A percentile compares a stretch with the other conserved stretches of the same genome.
phyloP scores from a whole-genome alignment of 2,888 invertebrate genomes.

The Scaptomyza parva region DNA sequence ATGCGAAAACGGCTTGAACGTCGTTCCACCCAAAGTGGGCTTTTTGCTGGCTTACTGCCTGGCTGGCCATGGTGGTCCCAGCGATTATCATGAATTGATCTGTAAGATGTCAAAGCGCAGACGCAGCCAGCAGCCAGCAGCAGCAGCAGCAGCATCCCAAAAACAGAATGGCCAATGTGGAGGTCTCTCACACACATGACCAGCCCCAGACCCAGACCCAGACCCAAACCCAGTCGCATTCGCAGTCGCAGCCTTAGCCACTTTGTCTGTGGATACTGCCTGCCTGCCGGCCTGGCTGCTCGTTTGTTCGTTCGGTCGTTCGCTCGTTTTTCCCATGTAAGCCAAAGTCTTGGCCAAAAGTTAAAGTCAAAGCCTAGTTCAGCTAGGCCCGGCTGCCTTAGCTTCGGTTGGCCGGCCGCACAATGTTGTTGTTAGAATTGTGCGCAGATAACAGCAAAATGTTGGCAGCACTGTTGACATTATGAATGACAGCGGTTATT shows the following conservation, averaged over 20 bases:
- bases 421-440: conserved; percentile 79
- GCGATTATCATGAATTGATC: conserved; percentile 83
- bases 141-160: conserved; percentile 58
- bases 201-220: conserved; percentile 26
- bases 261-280: conserved; percentile 60
- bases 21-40: conserved; percentile 71
- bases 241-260: conserved; percentile 36
- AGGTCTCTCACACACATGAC: conserved; percentile 67
- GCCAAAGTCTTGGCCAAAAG: conserved; percentile 37
- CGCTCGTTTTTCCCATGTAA: conserved; percentile 46
- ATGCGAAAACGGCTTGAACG: conserved; percentile 64
- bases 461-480: conserved; percentile 80
- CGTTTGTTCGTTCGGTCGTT: conserved; percentile 7
- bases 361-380: conserved; percentile 39
- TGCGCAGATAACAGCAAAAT: conserved; percentile 78
- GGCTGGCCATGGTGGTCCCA: conserved; percentile 76
- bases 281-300: no score
- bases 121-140: conserved; percentile 56
- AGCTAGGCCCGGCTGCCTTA: conserved; percentile 25
- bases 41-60: conserved; percentile 11
- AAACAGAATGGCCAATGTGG: conserved; percentile 69
- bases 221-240: conserved; percentile 11
- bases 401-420: conserved; percentile 2
- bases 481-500: conserved; percentile 80
- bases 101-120: conserved; percentile 83